Percentiles rank a stretch among this genome's conserved stretches.
Conservation (phyloP, 30 jellyfish, hydroid and myxozoan genomes). For the Kudoa iwatai region DNA sequence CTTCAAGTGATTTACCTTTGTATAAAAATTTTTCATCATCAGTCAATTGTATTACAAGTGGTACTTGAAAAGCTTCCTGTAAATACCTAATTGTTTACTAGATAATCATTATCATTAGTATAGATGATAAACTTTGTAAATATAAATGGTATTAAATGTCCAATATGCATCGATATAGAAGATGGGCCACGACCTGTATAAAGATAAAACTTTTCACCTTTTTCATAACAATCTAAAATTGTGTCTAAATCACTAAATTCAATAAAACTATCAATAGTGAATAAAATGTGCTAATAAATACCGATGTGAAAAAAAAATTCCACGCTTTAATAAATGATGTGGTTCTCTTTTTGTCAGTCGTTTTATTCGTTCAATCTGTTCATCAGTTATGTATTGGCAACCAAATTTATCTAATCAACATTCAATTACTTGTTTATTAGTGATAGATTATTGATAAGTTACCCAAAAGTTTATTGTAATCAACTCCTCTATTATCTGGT, state of each 20-base stretch:
- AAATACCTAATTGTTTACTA: slow-evolving; percentile 8
- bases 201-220: slow-evolving; percentile 23
- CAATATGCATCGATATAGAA: slow-evolving; percentile 79
- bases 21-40: slow-evolving; percentile 79
- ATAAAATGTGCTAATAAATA: not conserved
- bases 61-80: slow-evolving; percentile 85
- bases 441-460: slow-evolving; percentile 8
- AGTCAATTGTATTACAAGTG: slow-evolving; percentile 59
- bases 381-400: slow-evolving; percentile 23
- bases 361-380: slow-evolving; percentile 30
- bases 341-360: slow-evolving; percentile 23
- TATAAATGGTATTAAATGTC: slow-evolving; percentile 66
- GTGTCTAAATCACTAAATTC: slow-evolving; percentile 24
- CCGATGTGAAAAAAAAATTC: slow-evolving; percentile 82
- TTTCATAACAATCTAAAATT: slow-evolving; percentile 21
- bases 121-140: slow-evolving; percentile 26
- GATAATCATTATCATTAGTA: not conserved
- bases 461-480: slow-evolving; percentile 45
- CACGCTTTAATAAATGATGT: slow-evolving; percentile 49
- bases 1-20: slow-evolving; percentile 35
- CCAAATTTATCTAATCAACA: slow-evolving; percentile 35
- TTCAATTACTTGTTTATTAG: no score
- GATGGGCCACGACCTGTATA: slow-evolving; percentile 98
- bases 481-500: slow-evolving; percentile 63
- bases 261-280: not conserved